A percentile compares a stretch with the other conserved stretches of the same genome.
Evolutionary conservation across 53 echinoderm and acorn worm species (phyloP).

Genomic region (Temnopleurus reevesii): DNA sequence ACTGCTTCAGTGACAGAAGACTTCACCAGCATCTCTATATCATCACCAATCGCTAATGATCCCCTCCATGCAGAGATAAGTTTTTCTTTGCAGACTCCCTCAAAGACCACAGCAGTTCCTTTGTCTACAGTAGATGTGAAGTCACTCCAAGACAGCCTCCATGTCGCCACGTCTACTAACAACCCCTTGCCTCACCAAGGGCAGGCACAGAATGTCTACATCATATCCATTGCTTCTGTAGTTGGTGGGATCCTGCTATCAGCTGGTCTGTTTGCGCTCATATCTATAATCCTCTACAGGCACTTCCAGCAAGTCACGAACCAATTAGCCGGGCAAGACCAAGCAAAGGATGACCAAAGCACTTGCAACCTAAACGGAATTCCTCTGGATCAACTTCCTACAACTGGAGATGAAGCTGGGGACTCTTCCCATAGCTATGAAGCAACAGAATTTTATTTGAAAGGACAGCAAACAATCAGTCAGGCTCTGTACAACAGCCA

Average conservation of each 20-base stretch:
- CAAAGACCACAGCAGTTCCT: not conserved
- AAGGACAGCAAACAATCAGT: not conserved
- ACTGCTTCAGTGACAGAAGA: not conserved
- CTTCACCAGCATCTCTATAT: not conserved
- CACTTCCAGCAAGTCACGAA: not conserved
- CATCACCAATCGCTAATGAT: not conserved
- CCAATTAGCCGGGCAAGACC: not conserved
- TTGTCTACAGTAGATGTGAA: not conserved
- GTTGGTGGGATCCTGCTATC: not conserved
- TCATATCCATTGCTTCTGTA: not conserved
- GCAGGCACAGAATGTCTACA: not conserved
- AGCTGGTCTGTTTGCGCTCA: constrained; percentile 1
- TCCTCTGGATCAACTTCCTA: not conserved
- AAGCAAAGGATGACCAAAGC: not conserved
- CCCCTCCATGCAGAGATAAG: not conserved
- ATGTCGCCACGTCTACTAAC: not conserved
- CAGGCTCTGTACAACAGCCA: not conserved
- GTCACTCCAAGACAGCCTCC: not conserved
- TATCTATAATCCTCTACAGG: not conserved
- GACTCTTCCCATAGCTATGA: not conserved
- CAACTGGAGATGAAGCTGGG: not conserved
- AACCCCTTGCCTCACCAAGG: not conserved
- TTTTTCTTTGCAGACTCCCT: not conserved
- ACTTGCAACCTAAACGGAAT: no score
- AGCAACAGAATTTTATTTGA: not conserved